Percentiles rank a stretch among this genome's conserved stretches.
Evolutionary conservation across 2,888 invertebrate species (phyloP).

Genomic region (Protophormia terraenovae): DNA sequence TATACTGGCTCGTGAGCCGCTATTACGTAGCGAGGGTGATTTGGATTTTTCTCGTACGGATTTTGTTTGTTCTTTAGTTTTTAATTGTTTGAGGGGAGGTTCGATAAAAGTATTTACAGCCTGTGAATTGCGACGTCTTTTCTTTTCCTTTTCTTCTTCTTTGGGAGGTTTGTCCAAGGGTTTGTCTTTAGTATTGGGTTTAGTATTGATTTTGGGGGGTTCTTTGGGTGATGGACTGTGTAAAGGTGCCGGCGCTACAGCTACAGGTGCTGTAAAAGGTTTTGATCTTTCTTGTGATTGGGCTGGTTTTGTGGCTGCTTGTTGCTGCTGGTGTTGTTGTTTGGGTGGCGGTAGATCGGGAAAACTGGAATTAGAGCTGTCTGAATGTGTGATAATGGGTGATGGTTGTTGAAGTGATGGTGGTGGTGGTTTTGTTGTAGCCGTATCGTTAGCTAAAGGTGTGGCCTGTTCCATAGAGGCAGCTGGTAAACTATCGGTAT

Average conservation of each 20-base stretch:
- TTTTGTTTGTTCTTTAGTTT: constrained; percentile 77
- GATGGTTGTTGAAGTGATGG: no score
- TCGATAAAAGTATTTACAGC: constrained; percentile 80
- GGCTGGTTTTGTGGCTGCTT: constrained; percentile 9
- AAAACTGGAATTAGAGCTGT: constrained; percentile 80
- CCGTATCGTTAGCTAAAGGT: background rate
- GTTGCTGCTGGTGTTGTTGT: constrained; percentile 44
- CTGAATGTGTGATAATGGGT: constrained; percentile 75
- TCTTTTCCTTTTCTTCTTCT: constrained; percentile 82
- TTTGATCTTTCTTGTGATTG: constrained; percentile 44
- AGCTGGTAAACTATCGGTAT: constrained; percentile 77
- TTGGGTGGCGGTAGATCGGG: constrained; percentile 76
- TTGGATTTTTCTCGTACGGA: constrained; percentile 77
- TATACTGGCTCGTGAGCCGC: constrained; percentile 47
- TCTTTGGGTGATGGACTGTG: constrained; percentile 40
- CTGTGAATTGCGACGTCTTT: constrained; percentile 78
- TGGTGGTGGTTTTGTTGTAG: constrained; percentile 58
- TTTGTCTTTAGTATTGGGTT: constrained; percentile 79
- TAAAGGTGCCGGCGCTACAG: constrained; percentile 18
- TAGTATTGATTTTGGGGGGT: constrained; percentile 39
- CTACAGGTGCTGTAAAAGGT: background rate
- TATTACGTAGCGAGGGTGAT: constrained; percentile 76
- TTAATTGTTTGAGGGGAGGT: constrained; percentile 78
- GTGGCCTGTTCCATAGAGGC: constrained; percentile 52
- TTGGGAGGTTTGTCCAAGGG: constrained; percentile 81